A percentile compares a stretch with the other conserved stretches of the same genome.
Evolutionary conservation across 2,797 vertebrate species (phyloP).

Genomic region (Tenualosa ilisha): DNA sequence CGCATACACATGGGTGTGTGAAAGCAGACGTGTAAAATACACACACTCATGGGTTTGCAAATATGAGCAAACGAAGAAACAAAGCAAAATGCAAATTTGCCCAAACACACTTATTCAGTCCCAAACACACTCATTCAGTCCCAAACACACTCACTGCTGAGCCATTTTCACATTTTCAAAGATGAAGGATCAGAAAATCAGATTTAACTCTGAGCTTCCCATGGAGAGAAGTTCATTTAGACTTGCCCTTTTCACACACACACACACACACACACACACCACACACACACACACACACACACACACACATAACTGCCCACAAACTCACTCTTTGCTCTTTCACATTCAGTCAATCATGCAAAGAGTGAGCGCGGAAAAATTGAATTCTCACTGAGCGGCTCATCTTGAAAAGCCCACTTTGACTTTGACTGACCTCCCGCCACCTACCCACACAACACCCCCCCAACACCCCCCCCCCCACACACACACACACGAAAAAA

Average conservation of each 20-base stretch:
- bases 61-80: no score
- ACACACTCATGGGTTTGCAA: no score
- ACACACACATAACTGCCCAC: background rate
- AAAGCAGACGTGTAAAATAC: no score
- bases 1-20: no score
- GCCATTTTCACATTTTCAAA: background rate
- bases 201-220: background rate
- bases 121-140: background rate
- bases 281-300: background rate
- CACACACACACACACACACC: background rate
- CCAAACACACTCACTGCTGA: background rate
- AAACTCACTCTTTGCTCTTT: background rate
- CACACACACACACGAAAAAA: slow-evolving; percentile 26
- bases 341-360: background rate
- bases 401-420: background rate
- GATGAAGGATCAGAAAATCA: background rate
- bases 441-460: background rate
- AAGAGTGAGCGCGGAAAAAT: background rate
- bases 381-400: background rate
- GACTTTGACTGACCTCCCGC: background rate
- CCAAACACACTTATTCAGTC: no score
- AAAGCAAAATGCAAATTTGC: no score
- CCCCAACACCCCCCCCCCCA: background rate
- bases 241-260: background rate
- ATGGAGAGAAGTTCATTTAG: background rate